Base-by-base conservation (phyloP, 2,888 invertebrate species). In the Dione vanillae region DNA sequence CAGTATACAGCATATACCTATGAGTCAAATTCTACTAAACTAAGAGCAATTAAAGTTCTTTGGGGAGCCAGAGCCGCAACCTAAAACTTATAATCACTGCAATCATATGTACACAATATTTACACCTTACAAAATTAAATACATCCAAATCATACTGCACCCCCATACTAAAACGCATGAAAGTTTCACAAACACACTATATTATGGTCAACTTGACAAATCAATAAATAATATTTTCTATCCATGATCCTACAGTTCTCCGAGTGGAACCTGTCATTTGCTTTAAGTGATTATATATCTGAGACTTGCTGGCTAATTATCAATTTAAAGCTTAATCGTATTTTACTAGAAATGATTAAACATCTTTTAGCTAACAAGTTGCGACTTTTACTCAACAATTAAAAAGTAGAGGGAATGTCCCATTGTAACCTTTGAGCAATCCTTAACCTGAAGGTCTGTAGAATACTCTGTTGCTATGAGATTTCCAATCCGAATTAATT, bases 11-110 rank as follows among this genome's bases (percentile, higher is more conserved):
- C 19, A 27, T 27, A 27, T 16, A 49, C 10, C 19, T 40, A n/a
- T n/a, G 64, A 64, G 64, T 64, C 19, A 64, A 64, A 62, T 37
- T 37, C 27, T 19, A 56, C 61, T 61, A 59, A 27, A 43, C 59
- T 59, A 61, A 27, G n/a, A 59, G 45, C 78, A 83, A 84, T 83
- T 83, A 83, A 72, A 80, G 82, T 83, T 81, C 70, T 75, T 75
- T 73, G 65, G 72, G 69, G 74, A 72, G 71, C 12, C 20, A 5
- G 16, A 59, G 27, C 65, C 61, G 71, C 85, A 85, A 87, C 87
- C 76, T 85, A 86, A 83, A 87, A 90, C 91, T 91, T 89, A 92
- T 88, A 91, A 92, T 89, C 75, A 86, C 90, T 90, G 89, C 77
- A 52, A 51, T 71, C 81, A 74, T 86, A 87, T 88, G 83, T 88